Conservation (phyloP, 1,140 invertebrate genomes). For the Drosophila ironensis region DNA sequence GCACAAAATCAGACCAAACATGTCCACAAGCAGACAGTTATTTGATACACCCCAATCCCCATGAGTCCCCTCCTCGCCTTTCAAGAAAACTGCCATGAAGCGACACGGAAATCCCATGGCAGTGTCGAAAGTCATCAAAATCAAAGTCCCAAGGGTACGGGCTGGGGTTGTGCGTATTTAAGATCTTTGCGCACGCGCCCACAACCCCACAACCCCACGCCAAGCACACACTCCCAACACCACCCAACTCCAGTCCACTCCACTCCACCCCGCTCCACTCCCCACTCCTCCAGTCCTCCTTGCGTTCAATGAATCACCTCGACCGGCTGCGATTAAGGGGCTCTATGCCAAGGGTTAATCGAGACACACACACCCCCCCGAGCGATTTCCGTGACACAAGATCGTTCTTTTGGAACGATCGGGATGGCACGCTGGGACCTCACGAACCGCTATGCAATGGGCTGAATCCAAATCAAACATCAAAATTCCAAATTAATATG, state of each 20-base stretch:
- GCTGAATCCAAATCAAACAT: too few relatives aligned
- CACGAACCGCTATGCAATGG: constrained; percentile 50
- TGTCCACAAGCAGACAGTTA: constrained; percentile 52
- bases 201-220: too few relatives aligned
- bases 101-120: constrained; percentile 71
- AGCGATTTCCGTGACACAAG: constrained; percentile 65
- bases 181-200: too few relatives aligned
- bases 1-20: constrained; percentile 33
- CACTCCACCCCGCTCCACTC: too few relatives aligned
- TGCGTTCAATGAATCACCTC: constrained; percentile 70
- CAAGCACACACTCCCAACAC: too few relatives aligned
- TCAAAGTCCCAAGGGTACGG: too few relatives aligned
- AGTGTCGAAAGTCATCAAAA: constrained; percentile 39
- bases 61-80: not conserved
- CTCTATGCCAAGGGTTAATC: constrained; percentile 75
- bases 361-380: constrained; percentile 42
- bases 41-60: constrained; percentile 11
- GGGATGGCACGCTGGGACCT: constrained; percentile 12
- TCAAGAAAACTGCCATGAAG: constrained; percentile 65
- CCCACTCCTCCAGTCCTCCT: too few relatives aligned
- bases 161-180: too few relatives aligned
- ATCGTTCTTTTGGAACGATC: not conserved
- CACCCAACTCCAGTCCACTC: too few relatives aligned
- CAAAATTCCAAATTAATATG: constrained; percentile 33
- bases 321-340: constrained; percentile 75